Percentiles rank a stretch among this genome's conserved stretches.
Conservation (phyloP, 2,113 vertebrate genomes). For the Megaceryle maxima region DNA sequence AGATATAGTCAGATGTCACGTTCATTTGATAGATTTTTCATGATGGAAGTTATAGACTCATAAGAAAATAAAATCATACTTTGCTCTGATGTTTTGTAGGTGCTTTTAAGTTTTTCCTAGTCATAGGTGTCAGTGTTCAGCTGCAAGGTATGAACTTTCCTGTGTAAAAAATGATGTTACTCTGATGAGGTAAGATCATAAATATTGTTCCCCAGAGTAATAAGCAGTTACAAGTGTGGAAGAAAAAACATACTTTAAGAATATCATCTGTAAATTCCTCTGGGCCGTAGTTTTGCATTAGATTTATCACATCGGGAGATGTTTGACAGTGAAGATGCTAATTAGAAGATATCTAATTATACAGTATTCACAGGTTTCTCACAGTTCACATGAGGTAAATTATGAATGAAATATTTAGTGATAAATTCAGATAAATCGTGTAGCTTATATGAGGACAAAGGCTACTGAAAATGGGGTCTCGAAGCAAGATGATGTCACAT, state of each 20-base stretch:
- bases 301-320: background rate
- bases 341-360: background rate
- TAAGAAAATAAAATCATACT: background rate
- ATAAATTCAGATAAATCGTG: background rate
- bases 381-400: background rate
- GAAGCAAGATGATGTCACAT: background rate
- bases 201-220: background rate
- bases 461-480: background rate
- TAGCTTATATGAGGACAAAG: background rate
- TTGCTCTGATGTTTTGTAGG: background rate
- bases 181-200: background rate
- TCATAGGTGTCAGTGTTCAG: background rate
- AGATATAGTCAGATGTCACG: background rate
- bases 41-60: background rate
- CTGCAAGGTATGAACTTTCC: background rate
- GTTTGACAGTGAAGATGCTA: accelerated
- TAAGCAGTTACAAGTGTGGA: background rate
- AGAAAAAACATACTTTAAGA: background rate
- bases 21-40: background rate
- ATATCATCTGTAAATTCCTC: background rate
- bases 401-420: background rate
- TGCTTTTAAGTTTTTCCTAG: background rate
- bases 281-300: background rate
- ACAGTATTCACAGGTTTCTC: background rate
- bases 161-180: background rate